phyloP scores from a whole-genome alignment of 1,140 invertebrate species.

The Vollenhovia emeryi region DNA sequence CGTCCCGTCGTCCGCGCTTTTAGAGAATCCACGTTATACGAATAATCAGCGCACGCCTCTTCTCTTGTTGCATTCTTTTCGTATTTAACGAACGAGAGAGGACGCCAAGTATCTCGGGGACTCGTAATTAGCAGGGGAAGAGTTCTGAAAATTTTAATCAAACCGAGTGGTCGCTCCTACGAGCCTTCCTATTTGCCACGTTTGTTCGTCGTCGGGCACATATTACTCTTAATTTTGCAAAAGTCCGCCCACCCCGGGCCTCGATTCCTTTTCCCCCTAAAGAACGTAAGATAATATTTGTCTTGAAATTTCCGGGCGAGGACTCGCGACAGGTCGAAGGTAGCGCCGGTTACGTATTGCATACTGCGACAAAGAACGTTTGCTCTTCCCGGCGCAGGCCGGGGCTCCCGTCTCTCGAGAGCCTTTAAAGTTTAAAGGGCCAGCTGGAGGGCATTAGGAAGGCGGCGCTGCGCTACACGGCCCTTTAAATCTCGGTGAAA shows the following conservation, averaged over 20 bases:
- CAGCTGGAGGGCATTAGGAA: background rate
- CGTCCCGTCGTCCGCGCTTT: background rate
- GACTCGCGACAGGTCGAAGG: slow-evolving; percentile 28
- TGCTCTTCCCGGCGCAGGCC: slow-evolving; percentile 33
- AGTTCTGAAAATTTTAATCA: slow-evolving; percentile 60
- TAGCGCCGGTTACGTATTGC: slow-evolving; percentile 35
- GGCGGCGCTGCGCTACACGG: background rate
- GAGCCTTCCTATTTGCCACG: slow-evolving; percentile 30
- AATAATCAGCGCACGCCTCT: slow-evolving; percentile 1
- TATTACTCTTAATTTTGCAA: slow-evolving; percentile 53
- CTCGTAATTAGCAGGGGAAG: slow-evolving; percentile 45
- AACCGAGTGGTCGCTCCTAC: slow-evolving; percentile 39
- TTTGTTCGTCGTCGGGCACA: slow-evolving; percentile 32
- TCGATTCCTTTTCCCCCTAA: background rate
- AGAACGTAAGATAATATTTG: slow-evolving; percentile 51
- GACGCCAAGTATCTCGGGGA: slow-evolving; percentile 34
- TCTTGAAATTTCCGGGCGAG: slow-evolving; percentile 33
- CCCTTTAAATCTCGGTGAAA: slow-evolving; percentile 50
- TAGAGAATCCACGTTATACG: background rate
- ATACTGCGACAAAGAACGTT: slow-evolving; percentile 46
- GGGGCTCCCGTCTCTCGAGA: background rate
- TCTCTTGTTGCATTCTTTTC: slow-evolving; percentile 41
- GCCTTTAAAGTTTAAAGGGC: slow-evolving; percentile 68
- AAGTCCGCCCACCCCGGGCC: background rate
- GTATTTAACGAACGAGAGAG: slow-evolving; percentile 35